Evolutionary conservation across 2,113 vertebrate species (phyloP).

Genomic region (Cromileptes altivelis): DNA sequence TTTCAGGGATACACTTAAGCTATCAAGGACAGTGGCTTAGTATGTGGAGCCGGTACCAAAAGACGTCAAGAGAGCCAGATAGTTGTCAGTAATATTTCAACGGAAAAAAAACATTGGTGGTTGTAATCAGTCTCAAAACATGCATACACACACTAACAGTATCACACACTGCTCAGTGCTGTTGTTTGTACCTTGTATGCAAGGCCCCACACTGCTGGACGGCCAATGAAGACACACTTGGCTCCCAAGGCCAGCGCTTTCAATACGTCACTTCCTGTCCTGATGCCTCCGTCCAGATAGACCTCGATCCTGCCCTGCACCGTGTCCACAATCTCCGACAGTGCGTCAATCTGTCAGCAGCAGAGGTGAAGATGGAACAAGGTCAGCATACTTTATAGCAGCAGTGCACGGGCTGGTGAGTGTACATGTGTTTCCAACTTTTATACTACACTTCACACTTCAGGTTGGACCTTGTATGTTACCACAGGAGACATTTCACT

Average conservation of each 20-base stretch:
- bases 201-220: slow-evolving; percentile 94
- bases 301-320: slow-evolving; percentile 91
- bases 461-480: background rate
- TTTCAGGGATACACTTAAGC: too few relatives aligned
- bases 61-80: background rate
- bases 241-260: slow-evolving; percentile 95
- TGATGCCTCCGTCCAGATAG: slow-evolving; percentile 93
- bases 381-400: background rate
- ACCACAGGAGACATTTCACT: background rate
- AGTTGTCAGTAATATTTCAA: background rate
- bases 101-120: background rate
- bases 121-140: background rate
- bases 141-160: background rate
- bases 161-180: background rate
- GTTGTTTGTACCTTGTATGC: slow-evolving; percentile 89
- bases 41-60: too few relatives aligned
- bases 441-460: background rate
- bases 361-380: background rate
- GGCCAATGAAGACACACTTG: slow-evolving; percentile 94
- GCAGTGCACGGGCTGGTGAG: background rate
- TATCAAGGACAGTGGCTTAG: too few relatives aligned
- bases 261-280: slow-evolving; percentile 92
- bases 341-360: slow-evolving; percentile 89
- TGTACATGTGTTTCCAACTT: background rate
- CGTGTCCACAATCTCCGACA: slow-evolving; percentile 91